Evolutionary conservation across 2,113 vertebrate species (phyloP).

Genomic region (Dasyprocta punctata): DNA sequence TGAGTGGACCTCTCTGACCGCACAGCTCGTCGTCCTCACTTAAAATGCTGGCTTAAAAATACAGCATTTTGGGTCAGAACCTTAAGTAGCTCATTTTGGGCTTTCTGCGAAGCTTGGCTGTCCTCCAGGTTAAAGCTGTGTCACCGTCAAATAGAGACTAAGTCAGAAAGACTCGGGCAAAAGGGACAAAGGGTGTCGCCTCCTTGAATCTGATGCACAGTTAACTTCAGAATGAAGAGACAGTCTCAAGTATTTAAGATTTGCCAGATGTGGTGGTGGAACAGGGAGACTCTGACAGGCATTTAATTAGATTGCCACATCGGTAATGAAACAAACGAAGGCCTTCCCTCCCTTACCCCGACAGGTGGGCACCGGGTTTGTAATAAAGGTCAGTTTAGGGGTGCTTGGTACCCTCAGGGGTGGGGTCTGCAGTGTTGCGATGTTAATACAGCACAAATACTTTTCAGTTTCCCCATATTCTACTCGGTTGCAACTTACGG

Average conservation of each 20-base stretch:
- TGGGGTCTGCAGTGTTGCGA: not conserved
- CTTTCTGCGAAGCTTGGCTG: not conserved
- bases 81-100: not conserved
- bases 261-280: not conserved
- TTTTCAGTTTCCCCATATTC: not conserved
- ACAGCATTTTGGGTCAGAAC: not conserved
- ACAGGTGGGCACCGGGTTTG: not conserved
- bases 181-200: not conserved
- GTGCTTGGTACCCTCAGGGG: not conserved
- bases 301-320: slow-evolving; percentile 40
- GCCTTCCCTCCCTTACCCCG: slow-evolving; percentile 26
- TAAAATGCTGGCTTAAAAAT: slow-evolving; percentile 23
- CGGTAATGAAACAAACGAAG: slow-evolving; percentile 52
- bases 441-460: not conserved
- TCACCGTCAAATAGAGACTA: not conserved
- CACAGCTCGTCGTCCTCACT: not conserved
- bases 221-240: slow-evolving; percentile 16
- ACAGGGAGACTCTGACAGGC: slow-evolving; percentile 59
- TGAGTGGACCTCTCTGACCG: not conserved
- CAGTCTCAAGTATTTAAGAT: not conserved
- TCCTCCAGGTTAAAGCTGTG: not conserved
- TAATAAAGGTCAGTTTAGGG: not conserved
- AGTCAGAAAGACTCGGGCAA: not conserved
- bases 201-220: slow-evolving; percentile 24
- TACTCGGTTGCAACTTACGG: not conserved